phyloP scores from a whole-genome alignment of 2,113 vertebrate species.

The Chlorodrepanis virens region DNA sequence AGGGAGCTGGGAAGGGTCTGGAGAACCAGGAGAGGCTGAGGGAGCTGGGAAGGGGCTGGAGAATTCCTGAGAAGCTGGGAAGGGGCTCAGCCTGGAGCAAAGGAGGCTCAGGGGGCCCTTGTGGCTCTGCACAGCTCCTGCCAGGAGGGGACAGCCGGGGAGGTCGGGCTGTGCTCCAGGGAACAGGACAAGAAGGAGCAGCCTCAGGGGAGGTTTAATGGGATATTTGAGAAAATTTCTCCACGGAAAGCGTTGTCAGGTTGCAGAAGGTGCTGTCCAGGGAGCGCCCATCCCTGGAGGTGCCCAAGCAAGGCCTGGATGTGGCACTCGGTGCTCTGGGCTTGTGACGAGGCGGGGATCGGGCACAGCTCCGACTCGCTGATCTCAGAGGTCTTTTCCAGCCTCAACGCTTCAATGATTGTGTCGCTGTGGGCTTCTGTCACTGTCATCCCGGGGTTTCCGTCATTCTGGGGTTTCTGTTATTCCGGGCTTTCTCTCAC shows the following conservation, averaged over 20 bases:
- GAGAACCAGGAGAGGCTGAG: not conserved
- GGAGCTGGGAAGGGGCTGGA: not conserved
- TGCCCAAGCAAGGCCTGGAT: fast-evolving
- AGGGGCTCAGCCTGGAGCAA: not conserved
- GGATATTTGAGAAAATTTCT: too few relatives aligned
- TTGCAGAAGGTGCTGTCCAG: not conserved
- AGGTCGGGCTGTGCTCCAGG: not conserved
- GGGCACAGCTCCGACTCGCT: not conserved
- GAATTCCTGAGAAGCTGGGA: not conserved
- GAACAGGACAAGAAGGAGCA: not conserved
- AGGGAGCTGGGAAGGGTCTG: fast-evolving
- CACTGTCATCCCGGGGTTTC: not conserved
- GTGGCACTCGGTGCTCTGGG: not conserved
- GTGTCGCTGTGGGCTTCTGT: not conserved
- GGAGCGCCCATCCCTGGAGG: not conserved
- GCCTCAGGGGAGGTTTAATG: not conserved
- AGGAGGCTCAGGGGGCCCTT: not conserved
- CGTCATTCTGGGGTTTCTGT: not conserved
- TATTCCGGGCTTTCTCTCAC: fast-evolving
- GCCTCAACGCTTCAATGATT: too few relatives aligned
- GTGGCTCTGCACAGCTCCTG: not conserved
- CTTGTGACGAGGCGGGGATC: not conserved
- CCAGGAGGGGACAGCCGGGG: not conserved
- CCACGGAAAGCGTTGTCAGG: fast-evolving
- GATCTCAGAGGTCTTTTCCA: not conserved